Conservation (phyloP, 1,140 invertebrate genomes). For the Drosophila jambulina region DNA sequence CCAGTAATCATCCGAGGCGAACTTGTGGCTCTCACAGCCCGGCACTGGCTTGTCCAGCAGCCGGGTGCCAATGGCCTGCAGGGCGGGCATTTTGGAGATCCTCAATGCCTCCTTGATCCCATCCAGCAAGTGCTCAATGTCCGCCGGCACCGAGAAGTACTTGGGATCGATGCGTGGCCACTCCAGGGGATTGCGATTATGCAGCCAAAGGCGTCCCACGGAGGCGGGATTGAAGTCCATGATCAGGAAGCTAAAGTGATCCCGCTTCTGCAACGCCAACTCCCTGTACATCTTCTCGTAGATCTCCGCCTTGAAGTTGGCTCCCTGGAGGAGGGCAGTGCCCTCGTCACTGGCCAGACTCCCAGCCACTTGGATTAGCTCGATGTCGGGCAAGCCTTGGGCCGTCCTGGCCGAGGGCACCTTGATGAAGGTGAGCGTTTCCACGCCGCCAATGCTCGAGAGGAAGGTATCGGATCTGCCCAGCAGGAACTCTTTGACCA, state of each 20-base stretch:
- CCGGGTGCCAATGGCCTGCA: conserved; percentile 85
- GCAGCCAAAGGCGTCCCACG: conserved; percentile 89
- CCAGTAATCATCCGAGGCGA: conserved; percentile 90
- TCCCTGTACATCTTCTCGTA: conserved; percentile 87
- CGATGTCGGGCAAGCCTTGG: conserved; percentile 87
- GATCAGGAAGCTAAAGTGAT: conserved; percentile 89
- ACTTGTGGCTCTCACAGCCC: conserved; percentile 87
- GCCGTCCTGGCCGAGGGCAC: conserved; percentile 86
- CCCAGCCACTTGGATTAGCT: conserved; percentile 87
- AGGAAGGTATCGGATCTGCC: conserved; percentile 64
- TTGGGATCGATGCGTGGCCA: conserved; percentile 91
- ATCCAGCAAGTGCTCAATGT: conserved; percentile 89
- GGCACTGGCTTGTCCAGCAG: conserved; percentile 87
- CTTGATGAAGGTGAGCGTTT: conserved; percentile 89
- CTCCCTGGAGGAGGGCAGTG: conserved; percentile 86
- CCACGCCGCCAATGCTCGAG: conserved; percentile 86
- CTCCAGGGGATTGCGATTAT: conserved; percentile 90
- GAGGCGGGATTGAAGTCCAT: conserved; percentile 92
- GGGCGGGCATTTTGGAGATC: conserved; percentile 87
- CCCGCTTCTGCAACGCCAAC: conserved; percentile 85
- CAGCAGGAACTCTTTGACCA: conserved; percentile 53
- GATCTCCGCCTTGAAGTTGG: conserved; percentile 87
- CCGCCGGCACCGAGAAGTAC: conserved; percentile 88
- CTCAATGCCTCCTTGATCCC: conserved; percentile 88
- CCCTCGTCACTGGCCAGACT: conserved; percentile 89